These are phyloP conservation scores for Diaphora mendica DNA, from an alignment of 2,888 invertebrate species.

Conservation along the genomic window DNA sequence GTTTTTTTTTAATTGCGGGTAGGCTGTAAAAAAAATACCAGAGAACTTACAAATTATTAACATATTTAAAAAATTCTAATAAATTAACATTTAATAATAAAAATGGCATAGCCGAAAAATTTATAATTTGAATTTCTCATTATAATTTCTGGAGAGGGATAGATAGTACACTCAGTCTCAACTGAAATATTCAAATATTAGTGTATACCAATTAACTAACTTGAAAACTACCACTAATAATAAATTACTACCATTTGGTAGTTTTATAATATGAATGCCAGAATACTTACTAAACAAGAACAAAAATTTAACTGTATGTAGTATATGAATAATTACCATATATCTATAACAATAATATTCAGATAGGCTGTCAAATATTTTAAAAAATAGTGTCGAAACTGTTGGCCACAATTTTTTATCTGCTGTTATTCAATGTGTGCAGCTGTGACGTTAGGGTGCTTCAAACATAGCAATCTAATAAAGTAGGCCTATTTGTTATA, in stretches of 20 bases:
- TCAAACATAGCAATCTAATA: no score
- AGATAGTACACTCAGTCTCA: neutral
- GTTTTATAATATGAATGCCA: neutral
- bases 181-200: neutral
- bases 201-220: neutral
- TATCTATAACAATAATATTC: neutral
- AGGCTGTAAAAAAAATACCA: no score
- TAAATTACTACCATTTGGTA: slow-evolving; percentile 5
- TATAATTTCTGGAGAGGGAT: neutral
- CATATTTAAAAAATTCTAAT: neutral
- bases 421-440: neutral
- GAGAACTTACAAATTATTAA: neutral
- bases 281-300: neutral
- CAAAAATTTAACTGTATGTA: neutral
- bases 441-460: neutral
- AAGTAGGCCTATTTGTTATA: no score
- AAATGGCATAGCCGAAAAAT: neutral
- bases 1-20: no score
- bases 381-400: neutral
- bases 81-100: neutral
- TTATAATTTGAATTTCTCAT: neutral
- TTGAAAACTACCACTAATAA: slow-evolving; percentile 1
- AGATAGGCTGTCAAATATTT: neutral
- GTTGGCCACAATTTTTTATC: no score
- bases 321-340: neutral